These are phyloP conservation scores for Uropetala carovei DNA, from an alignment of 2,888 invertebrate genomes.

Conservation along the genomic window DNA sequence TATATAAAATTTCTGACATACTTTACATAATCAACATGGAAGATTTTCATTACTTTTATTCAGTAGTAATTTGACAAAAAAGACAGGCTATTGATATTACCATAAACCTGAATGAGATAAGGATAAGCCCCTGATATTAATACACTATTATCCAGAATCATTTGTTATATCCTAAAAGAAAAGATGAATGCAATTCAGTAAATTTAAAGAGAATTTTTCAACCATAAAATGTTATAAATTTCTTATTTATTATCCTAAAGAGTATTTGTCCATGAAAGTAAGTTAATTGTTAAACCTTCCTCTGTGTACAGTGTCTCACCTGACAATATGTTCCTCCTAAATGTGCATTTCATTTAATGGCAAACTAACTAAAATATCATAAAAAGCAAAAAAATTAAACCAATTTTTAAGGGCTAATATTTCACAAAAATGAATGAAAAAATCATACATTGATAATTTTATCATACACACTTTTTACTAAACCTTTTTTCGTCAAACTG, in stretches of 20 bases:
- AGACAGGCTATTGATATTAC: background rate
- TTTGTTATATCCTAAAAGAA: background rate
- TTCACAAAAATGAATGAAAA: slow-evolving; percentile 14
- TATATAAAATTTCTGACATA: no score
- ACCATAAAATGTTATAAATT: background rate
- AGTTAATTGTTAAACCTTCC: no score
- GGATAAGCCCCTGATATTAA: no score
- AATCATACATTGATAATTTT: slow-evolving; percentile 8
- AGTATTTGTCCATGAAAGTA: no score
- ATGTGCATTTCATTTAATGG: no score
- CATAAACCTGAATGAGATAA: background rate
- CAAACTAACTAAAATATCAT: background rate
- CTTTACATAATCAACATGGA: no score
- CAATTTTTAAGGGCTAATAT: slow-evolving; percentile 20
- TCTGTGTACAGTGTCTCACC: no score
- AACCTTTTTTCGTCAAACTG: slow-evolving; percentile 64
- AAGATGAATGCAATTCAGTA: background rate
- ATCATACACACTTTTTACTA: slow-evolving; percentile 61
- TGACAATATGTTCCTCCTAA: no score
- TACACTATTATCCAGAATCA: no score
- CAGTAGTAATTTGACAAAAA: background rate
- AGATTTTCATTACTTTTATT: background rate
- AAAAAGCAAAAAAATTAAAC: background rate
- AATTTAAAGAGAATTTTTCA: background rate
- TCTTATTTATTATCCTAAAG: background rate